Percentiles rank a stretch among this genome's conserved stretches.
Conservation (phyloP, 2,888 invertebrate species). For the Ischnura elegans region DNA sequence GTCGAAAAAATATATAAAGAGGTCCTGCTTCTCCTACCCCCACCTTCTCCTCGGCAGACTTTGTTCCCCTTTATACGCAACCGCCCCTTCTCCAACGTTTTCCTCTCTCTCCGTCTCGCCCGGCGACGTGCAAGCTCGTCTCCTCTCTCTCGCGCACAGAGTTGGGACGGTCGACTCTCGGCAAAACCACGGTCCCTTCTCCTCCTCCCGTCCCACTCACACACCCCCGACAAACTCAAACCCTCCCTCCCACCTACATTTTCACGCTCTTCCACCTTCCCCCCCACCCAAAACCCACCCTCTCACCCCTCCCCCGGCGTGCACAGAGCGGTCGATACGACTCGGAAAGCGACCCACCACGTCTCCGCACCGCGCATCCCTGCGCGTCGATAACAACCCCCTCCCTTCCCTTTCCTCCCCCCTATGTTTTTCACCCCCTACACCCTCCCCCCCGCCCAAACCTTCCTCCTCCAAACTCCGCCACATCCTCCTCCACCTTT, state of each 20-base stretch:
- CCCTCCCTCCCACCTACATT: neutral
- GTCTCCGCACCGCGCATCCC: constrained; percentile 21
- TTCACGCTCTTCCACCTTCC: neutral
- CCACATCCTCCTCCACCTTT: neutral
- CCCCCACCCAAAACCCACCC: neutral
- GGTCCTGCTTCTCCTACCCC: neutral
- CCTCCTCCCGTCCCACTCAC: neutral
- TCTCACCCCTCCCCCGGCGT: neutral
- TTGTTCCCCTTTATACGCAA: neutral
- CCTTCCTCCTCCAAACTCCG: neutral
- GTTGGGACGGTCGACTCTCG: constrained; percentile 19
- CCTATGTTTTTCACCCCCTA: neutral
- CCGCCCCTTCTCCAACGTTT: neutral
- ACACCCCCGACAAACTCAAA: neutral
- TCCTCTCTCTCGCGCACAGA: neutral
- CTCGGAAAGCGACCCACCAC: neutral
- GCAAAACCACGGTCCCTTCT: neutral
- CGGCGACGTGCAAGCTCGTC: neutral
- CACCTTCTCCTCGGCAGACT: neutral
- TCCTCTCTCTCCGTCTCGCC: neutral
- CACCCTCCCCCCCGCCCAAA: neutral
- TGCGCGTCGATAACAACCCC: constrained; percentile 25
- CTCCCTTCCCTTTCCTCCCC: neutral
- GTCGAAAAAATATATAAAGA: constrained; percentile 31
- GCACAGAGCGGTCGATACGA: neutral